phyloP scores from a whole-genome alignment of 2,113 vertebrate genomes.

The Picathartes gymnocephalus region DNA sequence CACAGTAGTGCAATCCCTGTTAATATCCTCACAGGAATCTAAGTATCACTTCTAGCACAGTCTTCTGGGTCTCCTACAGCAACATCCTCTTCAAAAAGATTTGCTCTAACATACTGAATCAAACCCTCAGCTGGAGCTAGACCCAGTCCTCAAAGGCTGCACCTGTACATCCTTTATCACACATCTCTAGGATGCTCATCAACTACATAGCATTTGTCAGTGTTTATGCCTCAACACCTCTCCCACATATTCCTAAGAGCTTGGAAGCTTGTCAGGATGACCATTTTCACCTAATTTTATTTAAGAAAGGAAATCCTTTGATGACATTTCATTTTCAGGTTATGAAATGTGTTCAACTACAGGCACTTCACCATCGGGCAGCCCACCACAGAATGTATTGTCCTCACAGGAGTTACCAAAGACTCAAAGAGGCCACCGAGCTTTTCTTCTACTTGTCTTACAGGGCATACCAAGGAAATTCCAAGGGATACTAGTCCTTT shows the following conservation, averaged over 20 bases:
- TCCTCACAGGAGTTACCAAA: background rate
- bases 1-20: background rate
- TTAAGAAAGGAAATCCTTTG: background rate
- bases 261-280: background rate
- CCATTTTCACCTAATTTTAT: background rate
- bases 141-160: background rate
- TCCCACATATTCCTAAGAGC: background rate
- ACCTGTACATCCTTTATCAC: background rate
- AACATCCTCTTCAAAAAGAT: background rate
- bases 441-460: background rate
- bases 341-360: background rate
- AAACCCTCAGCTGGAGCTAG: background rate
- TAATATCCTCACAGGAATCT: background rate
- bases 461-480: background rate
- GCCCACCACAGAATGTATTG: background rate
- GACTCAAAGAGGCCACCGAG: background rate
- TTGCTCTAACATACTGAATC: background rate
- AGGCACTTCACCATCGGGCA: background rate
- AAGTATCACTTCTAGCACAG: background rate
- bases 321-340: background rate
- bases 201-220: background rate
- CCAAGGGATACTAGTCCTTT: background rate
- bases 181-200: background rate
- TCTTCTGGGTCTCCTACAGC: background rate
- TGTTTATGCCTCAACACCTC: background rate